phyloP scores from a whole-genome alignment of 2,113 vertebrate species.

The Barnardius zonarius region DNA sequence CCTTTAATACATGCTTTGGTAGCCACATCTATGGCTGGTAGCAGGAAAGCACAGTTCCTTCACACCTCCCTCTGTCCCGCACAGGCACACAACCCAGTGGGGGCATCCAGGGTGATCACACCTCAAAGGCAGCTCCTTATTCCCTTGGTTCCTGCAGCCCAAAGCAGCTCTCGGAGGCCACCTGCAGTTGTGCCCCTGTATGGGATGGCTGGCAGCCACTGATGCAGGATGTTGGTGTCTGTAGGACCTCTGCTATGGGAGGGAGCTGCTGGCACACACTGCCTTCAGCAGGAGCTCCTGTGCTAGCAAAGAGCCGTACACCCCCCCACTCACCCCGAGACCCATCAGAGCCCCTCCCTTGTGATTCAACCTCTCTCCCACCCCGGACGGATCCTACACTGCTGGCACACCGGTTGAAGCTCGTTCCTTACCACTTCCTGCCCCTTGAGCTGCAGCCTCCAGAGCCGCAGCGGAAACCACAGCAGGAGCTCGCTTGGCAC shows the following conservation, averaged over 20 bases:
- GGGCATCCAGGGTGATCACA: not conserved
- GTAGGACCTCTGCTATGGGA: not conserved
- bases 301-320: not conserved
- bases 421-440: not conserved
- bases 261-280: accelerated
- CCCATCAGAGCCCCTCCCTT: not conserved
- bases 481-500: not conserved
- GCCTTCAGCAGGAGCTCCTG: not conserved
- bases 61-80: not conserved
- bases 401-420: not conserved
- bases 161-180: not conserved
- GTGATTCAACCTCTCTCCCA: not conserved
- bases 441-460: constrained; percentile 2
- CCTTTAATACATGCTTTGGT: not conserved
- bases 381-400: not conserved
- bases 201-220: not conserved
- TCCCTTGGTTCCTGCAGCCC: not conserved
- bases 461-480: not conserved
- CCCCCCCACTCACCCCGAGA: accelerated
- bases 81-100: not conserved
- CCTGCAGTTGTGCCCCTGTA: not conserved
- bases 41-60: not conserved
- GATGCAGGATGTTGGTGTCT: not conserved
- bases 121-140: not conserved
- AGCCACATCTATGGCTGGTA: not conserved